phyloP scores from a whole-genome alignment of 92 coral and sea anemone species.

The Virgularia gustaviana region DNA sequence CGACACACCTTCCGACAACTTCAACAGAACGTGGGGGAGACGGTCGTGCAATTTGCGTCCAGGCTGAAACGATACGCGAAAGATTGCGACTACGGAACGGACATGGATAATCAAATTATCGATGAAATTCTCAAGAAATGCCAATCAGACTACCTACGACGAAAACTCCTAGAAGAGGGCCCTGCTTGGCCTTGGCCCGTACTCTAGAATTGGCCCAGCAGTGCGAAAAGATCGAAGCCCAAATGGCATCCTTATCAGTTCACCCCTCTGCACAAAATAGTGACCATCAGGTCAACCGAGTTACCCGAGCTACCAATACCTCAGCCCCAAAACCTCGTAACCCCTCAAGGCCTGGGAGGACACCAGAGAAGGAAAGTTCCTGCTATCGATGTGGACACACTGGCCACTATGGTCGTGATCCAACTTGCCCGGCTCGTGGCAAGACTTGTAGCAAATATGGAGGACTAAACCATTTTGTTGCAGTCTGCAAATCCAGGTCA shows the following conservation, averaged over 20 bases:
- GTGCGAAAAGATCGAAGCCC: constrained; percentile 51
- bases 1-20: constrained; percentile 30
- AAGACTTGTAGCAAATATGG: constrained; percentile 45
- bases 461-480: constrained; percentile 27
- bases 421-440: constrained; percentile 38
- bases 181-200: too few relatives aligned
- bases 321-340: neutral
- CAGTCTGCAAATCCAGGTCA: constrained; percentile 29
- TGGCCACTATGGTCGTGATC: constrained; percentile 37
- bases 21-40: constrained; percentile 38
- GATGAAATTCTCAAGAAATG: constrained; percentile 47
- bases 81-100: constrained; percentile 43
- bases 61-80: constrained; percentile 27
- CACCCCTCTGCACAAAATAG: too few relatives aligned
- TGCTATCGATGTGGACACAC: constrained; percentile 33
- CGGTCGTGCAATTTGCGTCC: constrained; percentile 32
- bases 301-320: too few relatives aligned
- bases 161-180: neutral
- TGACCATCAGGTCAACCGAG: neutral
- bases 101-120: constrained; percentile 41
- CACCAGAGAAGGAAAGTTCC: constrained; percentile 7
- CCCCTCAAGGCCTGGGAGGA: neutral
- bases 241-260: constrained; percentile 39
- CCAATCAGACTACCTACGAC: constrained; percentile 31
- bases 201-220: constrained; percentile 50